Evolutionary conservation across 2,888 invertebrate genomes (phyloP).

Genomic region (Pediacus dermestoides): DNA sequence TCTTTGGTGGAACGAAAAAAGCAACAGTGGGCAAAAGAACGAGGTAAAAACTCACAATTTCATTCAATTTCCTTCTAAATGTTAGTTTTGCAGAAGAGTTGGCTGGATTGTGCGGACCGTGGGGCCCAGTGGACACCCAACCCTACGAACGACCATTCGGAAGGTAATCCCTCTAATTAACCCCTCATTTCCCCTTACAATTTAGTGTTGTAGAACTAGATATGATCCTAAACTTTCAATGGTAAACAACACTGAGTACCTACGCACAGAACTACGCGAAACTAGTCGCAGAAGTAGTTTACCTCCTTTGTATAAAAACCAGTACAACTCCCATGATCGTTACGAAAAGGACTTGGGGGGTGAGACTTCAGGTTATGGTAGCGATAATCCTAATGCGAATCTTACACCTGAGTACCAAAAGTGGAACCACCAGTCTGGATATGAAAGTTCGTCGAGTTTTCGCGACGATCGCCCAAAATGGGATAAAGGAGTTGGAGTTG

Average conservation of each 20-base stretch:
- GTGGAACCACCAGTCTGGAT: conserved; percentile 37
- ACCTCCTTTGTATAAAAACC: conserved; percentile 46
- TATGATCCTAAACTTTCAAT: conserved; percentile 34
- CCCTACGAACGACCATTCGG: conserved; percentile 27
- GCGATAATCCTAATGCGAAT: conserved; percentile 63
- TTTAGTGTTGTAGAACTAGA: conserved; percentile 31
- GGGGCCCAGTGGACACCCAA: conserved; percentile 53
- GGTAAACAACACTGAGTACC: conserved; percentile 28
- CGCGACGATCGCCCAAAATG: conserved; percentile 68
- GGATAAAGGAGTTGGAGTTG: conserved; percentile 68
- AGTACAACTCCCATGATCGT: conserved; percentile 38
- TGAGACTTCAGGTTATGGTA: conserved; percentile 81
- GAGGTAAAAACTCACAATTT: no score
- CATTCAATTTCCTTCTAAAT: conserved; percentile 12
- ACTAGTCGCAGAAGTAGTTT: conserved; percentile 39
- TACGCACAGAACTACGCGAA: conserved; percentile 29
- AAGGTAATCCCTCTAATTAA: conserved; percentile 26
- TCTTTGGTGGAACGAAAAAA: conserved; percentile 84
- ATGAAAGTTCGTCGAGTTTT: conserved; percentile 45
- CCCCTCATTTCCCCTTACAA: background rate
- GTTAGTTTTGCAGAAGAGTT: conserved; percentile 67
- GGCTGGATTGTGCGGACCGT: conserved; percentile 72
- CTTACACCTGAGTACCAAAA: conserved; percentile 47
- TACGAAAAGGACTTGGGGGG: conserved; percentile 57
- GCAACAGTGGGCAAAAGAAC: conserved; percentile 89